These are phyloP conservation scores for Volucella inflata DNA, from an alignment of 2,888 invertebrate genomes.

Conservation along the genomic window DNA sequence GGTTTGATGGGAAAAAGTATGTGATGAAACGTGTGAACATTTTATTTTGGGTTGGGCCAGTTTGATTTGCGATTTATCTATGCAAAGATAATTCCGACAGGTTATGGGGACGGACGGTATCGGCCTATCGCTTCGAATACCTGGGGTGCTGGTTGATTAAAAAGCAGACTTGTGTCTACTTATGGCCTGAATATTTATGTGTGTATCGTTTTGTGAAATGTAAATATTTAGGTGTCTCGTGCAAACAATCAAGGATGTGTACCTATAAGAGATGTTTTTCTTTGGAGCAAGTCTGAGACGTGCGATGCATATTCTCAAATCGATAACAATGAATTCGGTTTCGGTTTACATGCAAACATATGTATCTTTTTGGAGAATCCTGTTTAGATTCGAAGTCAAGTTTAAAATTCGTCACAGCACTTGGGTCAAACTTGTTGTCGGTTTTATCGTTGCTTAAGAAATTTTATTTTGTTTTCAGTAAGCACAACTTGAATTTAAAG, in stretches of 20 bases:
- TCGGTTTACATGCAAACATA: background rate
- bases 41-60: background rate
- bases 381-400: no score
- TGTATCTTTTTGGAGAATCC: background rate
- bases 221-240: background rate
- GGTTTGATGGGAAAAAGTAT: no score
- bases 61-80: background rate
- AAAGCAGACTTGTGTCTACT: background rate
- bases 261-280: no score
- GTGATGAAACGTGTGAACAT: background rate
- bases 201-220: background rate
- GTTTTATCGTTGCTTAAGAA: no score
- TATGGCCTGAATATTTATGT: background rate
- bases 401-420: no score
- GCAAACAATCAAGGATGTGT: slow-evolving; percentile 22
- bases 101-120: no score
- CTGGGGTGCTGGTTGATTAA: background rate
- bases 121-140: background rate
- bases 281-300: background rate
- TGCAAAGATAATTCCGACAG: no score
- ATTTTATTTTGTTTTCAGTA: no score
- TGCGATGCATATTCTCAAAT: background rate
- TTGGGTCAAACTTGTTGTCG: no score
- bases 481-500: no score
- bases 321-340: background rate